A percentile compares a stretch with the other conserved stretches of the same genome.
phyloP scores from a whole-genome alignment of 2,113 vertebrate species.

The Malurus elegans region DNA sequence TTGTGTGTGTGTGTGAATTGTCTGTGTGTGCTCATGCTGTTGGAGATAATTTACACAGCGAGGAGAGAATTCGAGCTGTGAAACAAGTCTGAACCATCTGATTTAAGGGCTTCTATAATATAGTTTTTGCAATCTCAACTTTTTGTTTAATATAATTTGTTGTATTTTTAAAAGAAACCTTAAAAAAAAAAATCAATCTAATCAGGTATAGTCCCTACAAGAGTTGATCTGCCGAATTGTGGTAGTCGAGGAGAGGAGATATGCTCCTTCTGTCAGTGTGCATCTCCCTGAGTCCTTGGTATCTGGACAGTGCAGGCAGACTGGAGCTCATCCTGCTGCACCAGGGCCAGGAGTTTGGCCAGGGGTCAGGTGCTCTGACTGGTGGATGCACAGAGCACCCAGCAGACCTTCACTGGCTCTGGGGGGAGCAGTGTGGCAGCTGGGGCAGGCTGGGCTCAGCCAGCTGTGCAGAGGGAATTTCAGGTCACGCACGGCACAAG shows the following conservation, averaged over 20 bases:
- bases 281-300: background rate
- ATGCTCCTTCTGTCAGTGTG: accelerated
- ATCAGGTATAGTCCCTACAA: background rate
- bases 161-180: background rate
- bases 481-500: background rate
- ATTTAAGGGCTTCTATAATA: background rate
- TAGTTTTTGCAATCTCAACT: background rate
- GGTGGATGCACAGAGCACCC: accelerated
- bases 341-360: background rate
- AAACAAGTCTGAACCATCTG: background rate
- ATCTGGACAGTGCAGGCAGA: accelerated
- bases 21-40: background rate
- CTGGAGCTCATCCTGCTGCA: background rate
- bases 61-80: background rate
- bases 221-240: background rate
- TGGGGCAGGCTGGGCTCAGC: no score
- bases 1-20: background rate
- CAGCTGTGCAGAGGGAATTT: background rate
- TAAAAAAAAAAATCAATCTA: background rate
- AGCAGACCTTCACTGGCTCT: background rate
- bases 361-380: accelerated
- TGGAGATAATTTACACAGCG: background rate
- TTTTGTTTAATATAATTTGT: background rate
- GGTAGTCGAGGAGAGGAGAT: background rate
- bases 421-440: background rate